These are phyloP conservation scores for Lanistes nyassanus DNA, from an alignment of 1,140 invertebrate genomes.

Conservation along the genomic window DNA sequence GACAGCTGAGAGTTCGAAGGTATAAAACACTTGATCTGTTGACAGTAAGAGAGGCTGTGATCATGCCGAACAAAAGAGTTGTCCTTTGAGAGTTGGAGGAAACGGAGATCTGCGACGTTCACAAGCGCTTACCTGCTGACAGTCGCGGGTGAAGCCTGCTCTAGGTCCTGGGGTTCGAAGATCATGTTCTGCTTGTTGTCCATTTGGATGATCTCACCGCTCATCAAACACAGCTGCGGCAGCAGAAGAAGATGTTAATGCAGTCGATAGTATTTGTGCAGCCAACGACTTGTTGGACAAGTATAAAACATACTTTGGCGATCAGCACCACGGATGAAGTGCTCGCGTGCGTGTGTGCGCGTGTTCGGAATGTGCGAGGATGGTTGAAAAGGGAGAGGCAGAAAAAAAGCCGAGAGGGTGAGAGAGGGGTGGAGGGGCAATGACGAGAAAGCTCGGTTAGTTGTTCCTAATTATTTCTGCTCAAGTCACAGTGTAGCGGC, in stretches of 20 bases:
- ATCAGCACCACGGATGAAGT: neutral
- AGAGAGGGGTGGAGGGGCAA: neutral
- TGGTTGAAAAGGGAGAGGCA: neutral
- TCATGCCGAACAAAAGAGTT: no score
- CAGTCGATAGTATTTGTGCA: no score
- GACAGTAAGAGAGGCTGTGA: no score
- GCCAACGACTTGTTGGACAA: no score
- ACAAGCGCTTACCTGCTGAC: slow-evolving; percentile 68
- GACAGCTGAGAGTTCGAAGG: no score
- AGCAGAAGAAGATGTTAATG: neutral
- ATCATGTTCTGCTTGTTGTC: slow-evolving; percentile 67
- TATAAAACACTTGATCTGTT: no score
- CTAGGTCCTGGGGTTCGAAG: slow-evolving; percentile 67
- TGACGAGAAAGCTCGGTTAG: no score
- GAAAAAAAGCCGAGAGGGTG: neutral
- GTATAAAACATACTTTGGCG: neutral
- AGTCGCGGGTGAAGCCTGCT: slow-evolving; percentile 71
- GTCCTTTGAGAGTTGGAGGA: neutral
- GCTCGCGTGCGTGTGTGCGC: no score
- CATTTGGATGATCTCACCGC: slow-evolving; percentile 69
- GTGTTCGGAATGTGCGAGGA: neutral
- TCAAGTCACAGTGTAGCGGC: neutral
- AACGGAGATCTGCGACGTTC: neutral
- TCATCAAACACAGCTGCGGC: slow-evolving; percentile 64
- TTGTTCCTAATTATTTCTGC: neutral